These are phyloP conservation scores for Cataglyphis rosenhaueri DNA, from an alignment of 2,888 invertebrate genomes.

Conservation along the genomic window DNA sequence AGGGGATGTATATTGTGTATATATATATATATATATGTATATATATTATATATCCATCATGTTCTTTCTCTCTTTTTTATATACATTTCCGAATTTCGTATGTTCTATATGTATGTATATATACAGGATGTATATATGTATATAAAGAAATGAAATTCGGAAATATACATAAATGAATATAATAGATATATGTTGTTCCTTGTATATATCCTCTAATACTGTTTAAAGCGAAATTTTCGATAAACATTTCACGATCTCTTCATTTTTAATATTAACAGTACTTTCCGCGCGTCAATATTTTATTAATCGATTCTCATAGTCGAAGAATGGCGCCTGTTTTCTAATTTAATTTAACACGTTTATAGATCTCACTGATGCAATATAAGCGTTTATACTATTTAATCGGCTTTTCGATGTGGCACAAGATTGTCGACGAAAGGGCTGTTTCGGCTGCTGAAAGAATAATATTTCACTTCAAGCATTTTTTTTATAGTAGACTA, in stretches of 20 bases:
- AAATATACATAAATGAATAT: neutral
- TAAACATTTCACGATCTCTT: neutral
- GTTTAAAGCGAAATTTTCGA: conserved; percentile 10
- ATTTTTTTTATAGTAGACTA: conserved; percentile 41
- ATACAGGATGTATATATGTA: no score
- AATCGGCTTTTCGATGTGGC: conserved; percentile 2
- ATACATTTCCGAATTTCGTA: no score
- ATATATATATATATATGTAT: no score
- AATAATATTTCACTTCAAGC: conserved; percentile 20
- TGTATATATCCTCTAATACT: conserved; percentile 28
- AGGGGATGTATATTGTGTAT: neutral
- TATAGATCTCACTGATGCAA: neutral
- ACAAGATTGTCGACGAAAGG: conserved; percentile 36
- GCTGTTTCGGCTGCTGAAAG: conserved; percentile 34
- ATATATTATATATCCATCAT: neutral
- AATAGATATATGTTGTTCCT: neutral
- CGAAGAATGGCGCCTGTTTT: neutral
- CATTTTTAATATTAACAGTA: conserved; percentile 8
- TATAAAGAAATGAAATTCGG: neutral
- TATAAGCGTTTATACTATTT: conserved; percentile 16
- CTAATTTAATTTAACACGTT: neutral
- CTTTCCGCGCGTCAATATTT: conserved; percentile 12
- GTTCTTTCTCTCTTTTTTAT: neutral
- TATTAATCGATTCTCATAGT: neutral
- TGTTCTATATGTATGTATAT: neutral